phyloP scores from a whole-genome alignment of 2,113 vertebrate species.

The Pteruthius melanotis region DNA sequence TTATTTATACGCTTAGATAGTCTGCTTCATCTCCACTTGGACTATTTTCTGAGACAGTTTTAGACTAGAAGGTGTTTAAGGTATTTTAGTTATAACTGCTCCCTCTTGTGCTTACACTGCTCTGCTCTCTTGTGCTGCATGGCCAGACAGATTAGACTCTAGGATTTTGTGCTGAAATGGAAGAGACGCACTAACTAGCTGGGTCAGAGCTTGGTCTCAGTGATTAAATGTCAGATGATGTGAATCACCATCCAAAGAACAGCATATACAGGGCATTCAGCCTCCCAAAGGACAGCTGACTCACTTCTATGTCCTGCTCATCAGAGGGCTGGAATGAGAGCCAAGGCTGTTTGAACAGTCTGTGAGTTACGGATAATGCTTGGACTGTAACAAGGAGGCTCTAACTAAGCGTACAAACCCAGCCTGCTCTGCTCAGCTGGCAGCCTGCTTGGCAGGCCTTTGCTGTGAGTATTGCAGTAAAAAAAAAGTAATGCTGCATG shows the following conservation, averaged over 20 bases:
- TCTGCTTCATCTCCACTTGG: background rate
- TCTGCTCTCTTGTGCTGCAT: background rate
- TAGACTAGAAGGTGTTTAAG: background rate
- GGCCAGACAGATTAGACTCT: background rate
- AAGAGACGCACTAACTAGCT: background rate
- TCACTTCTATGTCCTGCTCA: conserved; percentile 24
- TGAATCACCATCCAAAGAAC: conserved; percentile 42
- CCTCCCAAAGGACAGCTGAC: conserved; percentile 37
- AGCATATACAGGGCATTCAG: background rate
- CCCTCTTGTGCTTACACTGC: background rate
- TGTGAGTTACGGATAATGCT: background rate
- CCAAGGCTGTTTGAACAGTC: background rate
- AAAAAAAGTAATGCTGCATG: background rate
- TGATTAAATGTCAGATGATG: conserved; percentile 40
- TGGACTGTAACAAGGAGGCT: background rate
- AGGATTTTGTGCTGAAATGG: background rate
- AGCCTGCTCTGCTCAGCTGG: conserved; percentile 26
- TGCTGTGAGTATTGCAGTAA: background rate
- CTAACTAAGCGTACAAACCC: conserved; percentile 24
- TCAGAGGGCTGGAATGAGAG: background rate
- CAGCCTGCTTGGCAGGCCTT: background rate
- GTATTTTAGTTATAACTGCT: conserved; percentile 8
- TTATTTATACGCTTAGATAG: background rate
- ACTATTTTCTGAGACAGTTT: background rate
- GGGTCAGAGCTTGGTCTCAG: background rate